Conservation (phyloP, 2,113 vertebrate species). For the Muscicapa adusta region DNA sequence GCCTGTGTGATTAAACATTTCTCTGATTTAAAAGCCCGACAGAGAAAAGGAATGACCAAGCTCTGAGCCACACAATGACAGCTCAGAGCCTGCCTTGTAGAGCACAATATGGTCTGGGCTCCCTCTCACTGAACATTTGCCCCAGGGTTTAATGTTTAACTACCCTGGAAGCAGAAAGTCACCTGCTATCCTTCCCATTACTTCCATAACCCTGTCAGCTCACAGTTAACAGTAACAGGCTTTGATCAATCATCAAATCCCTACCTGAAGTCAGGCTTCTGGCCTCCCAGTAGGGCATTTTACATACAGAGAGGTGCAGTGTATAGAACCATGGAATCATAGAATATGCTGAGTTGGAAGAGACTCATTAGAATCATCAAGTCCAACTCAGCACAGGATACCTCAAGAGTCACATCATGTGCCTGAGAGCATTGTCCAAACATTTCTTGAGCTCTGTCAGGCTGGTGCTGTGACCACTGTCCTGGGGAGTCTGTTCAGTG, state of each 20-base stretch:
- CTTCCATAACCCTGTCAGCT: neutral
- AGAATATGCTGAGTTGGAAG: neutral
- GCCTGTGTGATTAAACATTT: neutral
- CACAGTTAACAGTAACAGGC: neutral
- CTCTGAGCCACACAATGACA: neutral
- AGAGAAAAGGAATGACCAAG: neutral
- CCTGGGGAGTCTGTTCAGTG: neutral
- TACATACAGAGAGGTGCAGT: neutral
- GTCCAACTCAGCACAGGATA: neutral
- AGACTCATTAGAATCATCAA: neutral
- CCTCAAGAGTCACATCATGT: neutral
- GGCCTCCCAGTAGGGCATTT: neutral
- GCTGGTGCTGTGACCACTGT: neutral
- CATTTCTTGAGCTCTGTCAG: neutral
- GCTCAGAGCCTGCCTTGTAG: neutral
- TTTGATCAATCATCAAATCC: neutral
- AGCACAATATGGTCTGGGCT: neutral
- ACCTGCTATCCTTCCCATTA: neutral
- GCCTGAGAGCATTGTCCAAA: neutral
- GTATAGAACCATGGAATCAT: neutral
- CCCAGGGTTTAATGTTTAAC: slow-evolving; percentile 33
- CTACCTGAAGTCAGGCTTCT: neutral
- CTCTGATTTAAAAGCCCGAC: neutral
- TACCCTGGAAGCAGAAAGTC: neutral
- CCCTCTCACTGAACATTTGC: neutral